These are phyloP conservation scores for Thymelicus lineola DNA, from an alignment of 2,888 invertebrate genomes.

Conservation along the genomic window DNA sequence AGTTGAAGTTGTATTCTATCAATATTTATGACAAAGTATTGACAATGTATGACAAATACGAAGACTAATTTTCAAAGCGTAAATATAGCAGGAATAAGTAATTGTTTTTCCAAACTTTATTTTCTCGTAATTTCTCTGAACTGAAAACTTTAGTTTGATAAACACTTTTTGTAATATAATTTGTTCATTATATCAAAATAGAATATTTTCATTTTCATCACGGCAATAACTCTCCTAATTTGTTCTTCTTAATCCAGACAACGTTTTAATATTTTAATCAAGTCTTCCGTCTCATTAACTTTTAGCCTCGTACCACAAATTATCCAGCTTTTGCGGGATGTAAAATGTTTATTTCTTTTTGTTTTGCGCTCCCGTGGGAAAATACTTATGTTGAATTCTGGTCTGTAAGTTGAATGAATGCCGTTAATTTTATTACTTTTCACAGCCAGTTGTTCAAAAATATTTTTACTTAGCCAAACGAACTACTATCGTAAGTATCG, in stretches of 20 bases:
- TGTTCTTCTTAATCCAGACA: conserved; percentile 21
- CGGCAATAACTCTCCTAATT: conserved; percentile 9
- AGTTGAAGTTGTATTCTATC: too few species aligned
- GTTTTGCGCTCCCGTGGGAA: conserved; percentile 22
- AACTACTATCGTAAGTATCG: neutral
- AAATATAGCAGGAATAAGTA: too few species aligned
- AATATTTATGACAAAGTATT: too few species aligned
- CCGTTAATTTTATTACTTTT: conserved; percentile 14
- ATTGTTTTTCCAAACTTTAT: too few species aligned
- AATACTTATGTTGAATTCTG: conserved; percentile 18
- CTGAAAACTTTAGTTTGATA: too few species aligned
- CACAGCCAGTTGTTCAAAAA: neutral
- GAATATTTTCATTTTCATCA: conserved; percentile 1
- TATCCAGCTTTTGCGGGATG: conserved; percentile 17
- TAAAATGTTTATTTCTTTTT: conserved; percentile 23
- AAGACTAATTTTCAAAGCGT: too few species aligned
- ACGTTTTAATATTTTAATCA: conserved; percentile 26
- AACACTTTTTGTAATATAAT: too few species aligned
- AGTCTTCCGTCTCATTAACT: conserved; percentile 26
- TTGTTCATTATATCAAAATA: neutral
- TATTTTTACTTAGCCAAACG: neutral
- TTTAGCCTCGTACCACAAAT: conserved; percentile 13
- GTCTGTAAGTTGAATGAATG: conserved; percentile 3
- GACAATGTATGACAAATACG: too few species aligned
- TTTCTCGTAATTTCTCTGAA: too few species aligned